Evolutionary conservation across 2,888 invertebrate genomes (phyloP), one percentile per base, ranked within the genome.

Genomic region (Caenorhabditis becei): DNA sequence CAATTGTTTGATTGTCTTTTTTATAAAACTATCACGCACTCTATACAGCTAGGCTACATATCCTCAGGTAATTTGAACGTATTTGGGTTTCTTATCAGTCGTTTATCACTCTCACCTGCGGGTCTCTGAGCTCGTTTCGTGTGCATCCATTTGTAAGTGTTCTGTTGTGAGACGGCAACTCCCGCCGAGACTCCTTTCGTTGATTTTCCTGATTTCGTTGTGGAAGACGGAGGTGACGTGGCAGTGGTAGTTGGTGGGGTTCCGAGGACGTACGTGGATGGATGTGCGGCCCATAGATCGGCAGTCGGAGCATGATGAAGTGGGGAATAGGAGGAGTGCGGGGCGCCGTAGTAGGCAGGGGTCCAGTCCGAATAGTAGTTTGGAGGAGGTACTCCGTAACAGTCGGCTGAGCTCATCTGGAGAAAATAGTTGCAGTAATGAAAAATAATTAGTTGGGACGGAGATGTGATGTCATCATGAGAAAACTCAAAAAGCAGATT

Each of bases 81-180:
- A n/a, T n/a, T n/a, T n/a, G n/a, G n/a, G n/a, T n/a, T n/a, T n/a
- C n/a, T n/a, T n/a, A 32, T 10, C 32, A 32, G 32, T 32, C 32
- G 32, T n/a, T n/a, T n/a, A n/a, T n/a, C n/a, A n/a, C n/a, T n/a
- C 87, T 80, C 18, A 89, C 89, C 87, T 28, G 84, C 77, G 20
- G 86, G 83, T 72, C 88, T 86, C 23, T 83, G 83, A 20, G 86
- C 77, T 62, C 90, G 56, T 65, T 90, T 90, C n/a, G 88, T 89
- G 53, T 90, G 88, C 90, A 90, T 90, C 90, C 90, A 90, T 77
- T 89, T 89, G 82, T 88, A 90, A n/a, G 87, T 77, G 37, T 72
- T 80, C 11, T 79, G 77, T 14, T 75, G 59, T 24, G 84, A 69
- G 0, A 75, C 51, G 0, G 51, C 28, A n/a, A 62, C 77, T n/a